Conservation (phyloP, 2,797 vertebrate species). For the Geotrypetes seraphini region DNA sequence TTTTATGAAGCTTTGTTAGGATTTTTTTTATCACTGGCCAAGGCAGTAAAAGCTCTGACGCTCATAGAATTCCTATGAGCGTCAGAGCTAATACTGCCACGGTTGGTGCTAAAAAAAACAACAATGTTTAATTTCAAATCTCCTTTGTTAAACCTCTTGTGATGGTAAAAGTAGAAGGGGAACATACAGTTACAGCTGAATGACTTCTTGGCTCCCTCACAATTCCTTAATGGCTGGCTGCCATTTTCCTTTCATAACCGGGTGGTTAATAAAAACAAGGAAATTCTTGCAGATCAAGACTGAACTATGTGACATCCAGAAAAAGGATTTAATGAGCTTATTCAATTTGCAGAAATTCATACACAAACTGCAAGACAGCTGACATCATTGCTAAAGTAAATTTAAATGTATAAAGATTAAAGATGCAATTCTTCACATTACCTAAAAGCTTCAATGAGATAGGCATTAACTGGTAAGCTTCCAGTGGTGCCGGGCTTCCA, state of each 20-base stretch:
- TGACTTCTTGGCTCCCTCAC: too few relatives aligned
- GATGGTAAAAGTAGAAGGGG: too few relatives aligned
- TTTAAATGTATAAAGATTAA: constrained; percentile 3
- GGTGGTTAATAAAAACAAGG: not conserved
- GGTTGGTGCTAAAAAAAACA: too few relatives aligned
- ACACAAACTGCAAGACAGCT: constrained; percentile 6
- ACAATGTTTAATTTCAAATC: too few relatives aligned
- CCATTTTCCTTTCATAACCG: constrained; percentile 3
- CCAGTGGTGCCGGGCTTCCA: constrained; percentile 82
- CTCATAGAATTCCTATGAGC: too few relatives aligned
- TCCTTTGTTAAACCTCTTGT: too few relatives aligned
- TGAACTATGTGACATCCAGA: not conserved
- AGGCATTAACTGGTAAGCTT: constrained; percentile 73
- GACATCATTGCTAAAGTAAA: constrained; percentile 1
- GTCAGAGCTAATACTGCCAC: too few relatives aligned
- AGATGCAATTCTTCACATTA: constrained; percentile 36
- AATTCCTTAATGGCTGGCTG: too few relatives aligned
- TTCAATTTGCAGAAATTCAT: not conserved
- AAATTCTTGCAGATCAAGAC: not conserved
- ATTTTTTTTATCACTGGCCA: too few relatives aligned
- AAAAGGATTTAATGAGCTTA: constrained; percentile 7
- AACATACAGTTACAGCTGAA: too few relatives aligned
- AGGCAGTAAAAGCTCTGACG: too few relatives aligned
- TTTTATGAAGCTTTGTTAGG: too few relatives aligned
- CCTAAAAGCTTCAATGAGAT: constrained; percentile 97